Conservation (phyloP, 2,113 vertebrate species). For the Syrmaticus mikado region DNA sequence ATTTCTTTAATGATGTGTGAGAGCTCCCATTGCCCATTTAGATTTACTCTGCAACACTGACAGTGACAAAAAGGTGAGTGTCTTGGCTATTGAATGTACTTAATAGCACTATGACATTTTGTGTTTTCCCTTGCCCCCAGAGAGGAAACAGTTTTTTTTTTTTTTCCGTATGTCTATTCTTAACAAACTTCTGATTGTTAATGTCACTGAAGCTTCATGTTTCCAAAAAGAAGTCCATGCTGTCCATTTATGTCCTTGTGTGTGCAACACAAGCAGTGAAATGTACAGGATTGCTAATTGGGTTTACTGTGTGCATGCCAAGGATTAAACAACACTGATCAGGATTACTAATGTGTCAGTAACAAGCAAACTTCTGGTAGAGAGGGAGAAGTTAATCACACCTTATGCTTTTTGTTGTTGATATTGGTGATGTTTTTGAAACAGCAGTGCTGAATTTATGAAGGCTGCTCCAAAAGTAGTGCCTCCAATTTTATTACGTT, state of each 20-base stretch:
- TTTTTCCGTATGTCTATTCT: neutral
- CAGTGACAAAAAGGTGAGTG: constrained; percentile 16
- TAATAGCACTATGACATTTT: neutral
- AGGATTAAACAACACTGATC: neutral
- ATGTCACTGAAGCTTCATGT: neutral
- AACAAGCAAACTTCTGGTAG: neutral
- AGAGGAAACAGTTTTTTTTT: neutral
- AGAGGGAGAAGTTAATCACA: constrained; percentile 1
- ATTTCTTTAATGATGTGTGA: neutral
- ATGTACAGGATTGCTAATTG: neutral
- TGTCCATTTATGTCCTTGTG: neutral
- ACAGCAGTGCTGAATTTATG: neutral
- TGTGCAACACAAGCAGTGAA: neutral
- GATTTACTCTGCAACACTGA: neutral
- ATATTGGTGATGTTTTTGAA: neutral
- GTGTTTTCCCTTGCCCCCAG: neutral
- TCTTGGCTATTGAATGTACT: constrained; percentile 17
- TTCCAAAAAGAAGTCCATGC: neutral
- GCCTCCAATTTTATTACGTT: neutral
- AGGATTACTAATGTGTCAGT: neutral
- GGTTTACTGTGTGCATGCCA: neutral
- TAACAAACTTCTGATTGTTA: neutral
- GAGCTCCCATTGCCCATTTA: neutral
- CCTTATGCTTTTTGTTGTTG: neutral
- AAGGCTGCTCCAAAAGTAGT: neutral